Base-by-base conservation (phyloP, 1,140 invertebrate species). In the Drosophila serrata region DNA sequence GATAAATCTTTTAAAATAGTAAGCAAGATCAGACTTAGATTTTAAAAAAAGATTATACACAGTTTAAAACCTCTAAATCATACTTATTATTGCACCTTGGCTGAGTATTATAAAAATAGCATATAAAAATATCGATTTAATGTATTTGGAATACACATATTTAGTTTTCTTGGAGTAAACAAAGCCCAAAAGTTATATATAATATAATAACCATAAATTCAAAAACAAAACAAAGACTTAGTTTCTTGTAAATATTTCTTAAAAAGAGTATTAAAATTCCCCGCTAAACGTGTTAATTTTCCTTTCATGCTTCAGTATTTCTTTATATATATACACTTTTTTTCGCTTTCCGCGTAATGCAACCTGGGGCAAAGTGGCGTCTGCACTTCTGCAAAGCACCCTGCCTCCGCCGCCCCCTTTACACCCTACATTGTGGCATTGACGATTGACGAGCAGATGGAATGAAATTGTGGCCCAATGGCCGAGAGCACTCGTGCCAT, bases 361-460 rank as follows among this genome's bases (percentile, higher is more conserved):
- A 78, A 78, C 74, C 75, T 78, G 75, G 61, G 64, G 59, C 69
- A 55, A 61, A 74, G 73, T 68, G 75, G 74, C 63, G 64, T 73
- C 67, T 73, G 68, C 68, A 72, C 67, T 73, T 73, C 70, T 73
- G 56, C 57, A 58, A 40, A 19, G 48, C 40, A 42, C 49, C 35
- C 75, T n/a, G n/a, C 39, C 40, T 42, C 33, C 33, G 31, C 9
- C 27, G 4, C 22, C 33, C 22, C 53, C 29, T 13, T 29, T 49
- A 0, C 13, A 24, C 27, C 39, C 39, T 17, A 29, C 19, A 24
- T 60, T 45, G 48, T 55, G 75, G 17, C 37, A 35, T 70, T 77
- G 75, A 78, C 75, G 75, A 78, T 77, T 77, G 75, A 78, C 63
- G 75, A 59, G 75, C 75, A 78, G 75, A 78, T 77, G 74, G 74